Base-by-base conservation (phyloP, 2,797 vertebrate species). In the Bradypodion pumilum region DNA sequence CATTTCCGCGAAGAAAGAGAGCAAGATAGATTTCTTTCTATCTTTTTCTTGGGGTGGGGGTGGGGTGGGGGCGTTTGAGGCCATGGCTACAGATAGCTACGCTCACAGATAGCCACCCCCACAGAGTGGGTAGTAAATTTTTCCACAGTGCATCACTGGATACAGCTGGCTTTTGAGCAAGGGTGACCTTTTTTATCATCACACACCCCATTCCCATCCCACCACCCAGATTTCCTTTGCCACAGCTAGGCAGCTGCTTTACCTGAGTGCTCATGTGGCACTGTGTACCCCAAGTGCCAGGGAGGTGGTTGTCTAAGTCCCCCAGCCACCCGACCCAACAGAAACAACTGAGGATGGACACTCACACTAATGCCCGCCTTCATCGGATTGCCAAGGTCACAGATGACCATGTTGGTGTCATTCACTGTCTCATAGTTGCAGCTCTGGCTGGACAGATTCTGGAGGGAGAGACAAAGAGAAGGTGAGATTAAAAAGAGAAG, bases 381-480 rank as follows among this genome's bases (percentile, higher is more conserved):
- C 98, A 99, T 98, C 29, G 98, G 98, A 94, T 98, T 99, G 56
- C 98, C 98, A 89, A 99, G 92, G 91, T 98, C 98, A 88, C 98
- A 99, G 94, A 97, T 95, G 82, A 98, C 96, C 85, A 96, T 95
- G 65, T 96, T 95, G 62, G 97, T 98, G 89, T 97, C 96, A 80
- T 99, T 98, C 93, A 97, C 97, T 0, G 95, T 95, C 44, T 95
- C 97, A 23, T 97, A 98, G 92, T 96, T 97, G 90, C 98, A 99
- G 89, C 96, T 97, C 83, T 98, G 95, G 93, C 97, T 96, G 35
- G 97, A 94, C 90, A 98, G 95, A 85, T 97, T 98, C 98, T 98
- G 93, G 21, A 37, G 59, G 35, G 19, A 68, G 59, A 75, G n/a
- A n/a, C 52, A 23, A 60, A 80, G 63, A 59, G 52, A 37, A 81